phyloP scores from a whole-genome alignment of 2,113 vertebrate species.

The Noturus placidus region DNA sequence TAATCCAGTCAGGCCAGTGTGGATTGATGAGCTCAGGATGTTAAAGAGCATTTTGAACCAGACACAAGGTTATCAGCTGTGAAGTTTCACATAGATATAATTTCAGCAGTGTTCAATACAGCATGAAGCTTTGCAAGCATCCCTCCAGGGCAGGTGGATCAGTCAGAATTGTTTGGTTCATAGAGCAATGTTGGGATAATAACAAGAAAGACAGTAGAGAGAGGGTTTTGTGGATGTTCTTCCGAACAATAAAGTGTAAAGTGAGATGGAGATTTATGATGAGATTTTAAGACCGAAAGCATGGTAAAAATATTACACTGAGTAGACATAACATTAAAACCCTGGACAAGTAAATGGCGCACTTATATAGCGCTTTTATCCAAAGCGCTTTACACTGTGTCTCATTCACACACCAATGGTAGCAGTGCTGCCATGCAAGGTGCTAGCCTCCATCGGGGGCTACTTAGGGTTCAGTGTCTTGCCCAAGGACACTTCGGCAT shows the following conservation, averaged over 20 bases:
- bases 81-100: slow-evolving; percentile 22
- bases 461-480: too few species aligned
- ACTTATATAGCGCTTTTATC: too few species aligned
- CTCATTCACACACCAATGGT: too few species aligned
- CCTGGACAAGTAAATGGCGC: too few species aligned
- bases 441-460: too few species aligned
- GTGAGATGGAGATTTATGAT: slow-evolving; percentile 25
- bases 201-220: background rate
- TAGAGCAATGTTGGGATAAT: background rate
- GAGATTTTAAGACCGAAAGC: background rate
- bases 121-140: slow-evolving; percentile 14
- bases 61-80: slow-evolving; percentile 39
- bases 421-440: too few species aligned
- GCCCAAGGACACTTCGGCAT: too few species aligned
- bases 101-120: background rate
- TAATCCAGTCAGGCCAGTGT: slow-evolving; percentile 29
- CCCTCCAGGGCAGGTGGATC: background rate
- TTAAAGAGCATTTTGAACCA: slow-evolving; percentile 31
- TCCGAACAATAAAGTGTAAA: slow-evolving; percentile 33
- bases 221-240: slow-evolving; percentile 8
- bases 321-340: too few species aligned
- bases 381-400: too few species aligned
- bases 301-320: too few species aligned
- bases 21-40: slow-evolving; percentile 18
- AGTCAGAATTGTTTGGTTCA: background rate